phyloP scores from a whole-genome alignment of 2,797 vertebrate species.

The Chelon labrosus region DNA sequence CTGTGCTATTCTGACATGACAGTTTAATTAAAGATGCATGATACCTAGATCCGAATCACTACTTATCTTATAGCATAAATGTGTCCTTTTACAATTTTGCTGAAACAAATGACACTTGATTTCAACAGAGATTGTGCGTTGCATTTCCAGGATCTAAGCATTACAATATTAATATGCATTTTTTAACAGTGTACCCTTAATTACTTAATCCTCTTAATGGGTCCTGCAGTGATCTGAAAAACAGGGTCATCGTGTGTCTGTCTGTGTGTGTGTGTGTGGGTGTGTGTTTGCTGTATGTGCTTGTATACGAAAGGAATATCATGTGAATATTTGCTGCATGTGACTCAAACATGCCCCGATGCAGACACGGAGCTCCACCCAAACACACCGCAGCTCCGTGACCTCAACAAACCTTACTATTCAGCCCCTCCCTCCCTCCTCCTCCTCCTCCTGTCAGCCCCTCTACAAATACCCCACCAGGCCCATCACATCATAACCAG shows the following conservation, averaged over 20 bases:
- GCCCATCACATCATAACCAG: constrained; percentile 27
- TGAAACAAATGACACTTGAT: constrained; percentile 2
- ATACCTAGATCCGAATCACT: constrained; percentile 6
- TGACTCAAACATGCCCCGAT: constrained; percentile 43
- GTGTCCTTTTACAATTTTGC: not conserved
- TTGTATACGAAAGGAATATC: constrained; percentile 39
- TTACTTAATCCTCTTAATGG: constrained; percentile 74
- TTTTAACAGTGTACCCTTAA: constrained; percentile 74
- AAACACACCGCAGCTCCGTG: constrained; percentile 41
- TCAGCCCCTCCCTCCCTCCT: constrained; percentile 45
- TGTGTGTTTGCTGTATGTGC: constrained; percentile 9
- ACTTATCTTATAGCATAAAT: not conserved
- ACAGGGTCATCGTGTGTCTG: constrained; percentile 56
- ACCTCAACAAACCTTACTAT: constrained; percentile 46
- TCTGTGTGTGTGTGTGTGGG: constrained; percentile 23
- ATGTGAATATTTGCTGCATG: constrained; percentile 44
- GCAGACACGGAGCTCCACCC: constrained; percentile 38
- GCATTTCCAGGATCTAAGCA: constrained; percentile 51
- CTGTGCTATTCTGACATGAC: constrained; percentile 51
- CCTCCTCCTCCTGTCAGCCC: constrained; percentile 44
- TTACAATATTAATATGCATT: constrained; percentile 61
- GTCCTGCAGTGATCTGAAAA: constrained; percentile 50
- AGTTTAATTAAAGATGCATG: constrained; percentile 58
- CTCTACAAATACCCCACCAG: constrained; percentile 20
- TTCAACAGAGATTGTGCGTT: not conserved